Percentiles rank a stretch among this genome's conserved stretches.
phyloP scores from a whole-genome alignment of 2,797 vertebrate genomes.

The Agapornis canus region DNA sequence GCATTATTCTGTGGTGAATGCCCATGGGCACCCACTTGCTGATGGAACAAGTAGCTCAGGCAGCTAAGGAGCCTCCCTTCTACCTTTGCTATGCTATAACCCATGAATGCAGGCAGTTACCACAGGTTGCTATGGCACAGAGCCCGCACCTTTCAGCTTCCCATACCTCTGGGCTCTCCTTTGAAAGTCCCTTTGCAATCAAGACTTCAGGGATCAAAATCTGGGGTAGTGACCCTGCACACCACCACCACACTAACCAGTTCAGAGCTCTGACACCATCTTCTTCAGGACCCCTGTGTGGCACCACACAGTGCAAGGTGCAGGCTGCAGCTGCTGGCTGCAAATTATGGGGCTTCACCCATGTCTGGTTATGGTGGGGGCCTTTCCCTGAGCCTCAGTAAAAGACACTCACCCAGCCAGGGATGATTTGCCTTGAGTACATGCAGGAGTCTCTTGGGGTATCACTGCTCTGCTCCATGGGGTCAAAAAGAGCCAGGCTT shows the following conservation, averaged over 20 bases:
- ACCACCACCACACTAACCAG: neutral
- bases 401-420: neutral
- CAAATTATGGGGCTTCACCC: neutral
- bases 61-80: neutral
- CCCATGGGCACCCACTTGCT: neutral
- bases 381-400: neutral
- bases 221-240: neutral
- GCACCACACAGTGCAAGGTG: accelerated
- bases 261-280: neutral
- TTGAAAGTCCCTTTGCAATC: neutral
- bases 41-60: neutral
- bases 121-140: neutral
- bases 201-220: accelerated
- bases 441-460: neutral
- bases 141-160: neutral
- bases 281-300: accelerated
- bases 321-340: neutral
- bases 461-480: neutral
- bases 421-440: neutral
- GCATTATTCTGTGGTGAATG: neutral
- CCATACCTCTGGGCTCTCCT: neutral
- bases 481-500: accelerated
- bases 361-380: accelerated
- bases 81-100: neutral
- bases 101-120: accelerated